Conservation (phyloP, 23 tunicate genomes). For the Styela clava region DNA sequence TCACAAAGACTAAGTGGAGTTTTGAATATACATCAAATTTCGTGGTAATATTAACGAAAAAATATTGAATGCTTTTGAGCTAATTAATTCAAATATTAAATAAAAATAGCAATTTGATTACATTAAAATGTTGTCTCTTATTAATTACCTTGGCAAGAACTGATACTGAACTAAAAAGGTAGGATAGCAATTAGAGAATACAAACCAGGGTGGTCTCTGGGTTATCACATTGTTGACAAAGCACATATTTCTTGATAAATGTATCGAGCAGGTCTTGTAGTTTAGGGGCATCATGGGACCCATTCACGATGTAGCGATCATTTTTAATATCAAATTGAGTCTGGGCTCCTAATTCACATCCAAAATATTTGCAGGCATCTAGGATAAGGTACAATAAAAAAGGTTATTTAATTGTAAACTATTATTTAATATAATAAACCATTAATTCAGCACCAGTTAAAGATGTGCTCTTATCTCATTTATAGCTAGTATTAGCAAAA, state of each 20-base stretch:
- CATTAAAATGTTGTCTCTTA: no score
- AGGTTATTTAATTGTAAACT: no score
- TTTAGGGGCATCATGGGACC: conserved; percentile 84
- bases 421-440: not conserved
- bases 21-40: no score
- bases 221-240: conserved; percentile 93
- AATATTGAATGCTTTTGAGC: no score
- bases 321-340: conserved; percentile 91
- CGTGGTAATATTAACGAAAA: no score
- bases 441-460: not conserved
- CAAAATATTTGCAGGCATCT: conserved; percentile 98
- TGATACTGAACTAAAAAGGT: no score
- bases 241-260: conserved; percentile 86
- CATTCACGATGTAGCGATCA: conserved; percentile 95
- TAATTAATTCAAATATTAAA: no score
- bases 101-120: no score
- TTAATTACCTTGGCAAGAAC: no score
- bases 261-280: conserved; percentile 92
- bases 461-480: not conserved
- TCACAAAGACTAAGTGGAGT: no score
- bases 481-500: no score
- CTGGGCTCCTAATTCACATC: conserved; percentile 97
- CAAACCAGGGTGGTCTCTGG: conserved; percentile 95
- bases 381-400: no score
- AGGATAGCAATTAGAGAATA: not conserved